These are phyloP conservation scores for Dasysyrphus tricinctus DNA, from an alignment of 2,888 invertebrate genomes.

Conservation along the genomic window DNA sequence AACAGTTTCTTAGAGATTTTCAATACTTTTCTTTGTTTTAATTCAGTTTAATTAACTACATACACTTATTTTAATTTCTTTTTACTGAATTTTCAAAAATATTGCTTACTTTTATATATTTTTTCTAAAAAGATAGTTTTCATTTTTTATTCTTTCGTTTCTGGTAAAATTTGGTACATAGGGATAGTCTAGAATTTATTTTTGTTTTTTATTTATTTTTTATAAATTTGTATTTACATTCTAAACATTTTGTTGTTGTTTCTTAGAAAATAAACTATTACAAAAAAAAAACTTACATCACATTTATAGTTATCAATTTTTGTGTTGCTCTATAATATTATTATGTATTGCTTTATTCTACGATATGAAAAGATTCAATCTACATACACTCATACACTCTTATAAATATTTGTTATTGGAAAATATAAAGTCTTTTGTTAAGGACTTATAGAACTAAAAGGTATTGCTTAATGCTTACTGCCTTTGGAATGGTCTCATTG, in stretches of 20 bases:
- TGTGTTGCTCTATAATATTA: slow-evolving; percentile 3
- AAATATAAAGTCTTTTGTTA: slow-evolving; percentile 26
- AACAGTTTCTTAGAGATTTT: slow-evolving; percentile 41
- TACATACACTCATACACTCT: slow-evolving; percentile 44
- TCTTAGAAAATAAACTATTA: slow-evolving; percentile 67
- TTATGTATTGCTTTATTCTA: slow-evolving; percentile 54
- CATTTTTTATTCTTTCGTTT: slow-evolving; percentile 21
- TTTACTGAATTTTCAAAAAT: slow-evolving; percentile 68
- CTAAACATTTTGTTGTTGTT: slow-evolving; percentile 33
- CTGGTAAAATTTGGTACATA: slow-evolving; percentile 55
- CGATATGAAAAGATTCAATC: slow-evolving; percentile 69
- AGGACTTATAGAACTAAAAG: slow-evolving; percentile 16
- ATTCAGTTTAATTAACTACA: slow-evolving; percentile 42
- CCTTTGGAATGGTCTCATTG: slow-evolving; percentile 59
- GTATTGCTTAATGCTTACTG: slow-evolving; percentile 65
- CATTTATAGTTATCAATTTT: slow-evolving; percentile 46
- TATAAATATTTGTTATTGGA: slow-evolving; percentile 31
- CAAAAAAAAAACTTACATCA: slow-evolving; percentile 66
- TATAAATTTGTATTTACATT: slow-evolving; percentile 44
- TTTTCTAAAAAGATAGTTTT: slow-evolving; percentile 41
- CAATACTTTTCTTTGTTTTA: slow-evolving; percentile 9
- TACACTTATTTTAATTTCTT: slow-evolving; percentile 39
- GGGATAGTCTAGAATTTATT: slow-evolving; percentile 53
- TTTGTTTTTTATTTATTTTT: not conserved
- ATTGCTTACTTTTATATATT: slow-evolving; percentile 52